These are phyloP conservation scores for Oligia strigilis DNA, from an alignment of 2,888 invertebrate species.

Conservation along the genomic window DNA sequence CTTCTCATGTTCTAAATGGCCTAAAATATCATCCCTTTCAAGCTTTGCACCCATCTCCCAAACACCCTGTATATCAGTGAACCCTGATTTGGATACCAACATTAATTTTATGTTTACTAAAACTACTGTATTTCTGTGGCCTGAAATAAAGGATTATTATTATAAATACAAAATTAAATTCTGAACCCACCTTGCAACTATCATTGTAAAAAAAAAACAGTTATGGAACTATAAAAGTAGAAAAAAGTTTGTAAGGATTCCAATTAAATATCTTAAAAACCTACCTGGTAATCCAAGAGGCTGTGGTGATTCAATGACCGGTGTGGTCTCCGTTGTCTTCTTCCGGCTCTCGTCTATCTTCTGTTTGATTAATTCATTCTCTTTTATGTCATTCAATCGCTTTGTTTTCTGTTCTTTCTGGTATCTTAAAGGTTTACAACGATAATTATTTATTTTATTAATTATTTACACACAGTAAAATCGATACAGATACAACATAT, in stretches of 20 bases:
- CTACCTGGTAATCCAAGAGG: slow-evolving; percentile 79
- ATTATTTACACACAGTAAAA: background rate
- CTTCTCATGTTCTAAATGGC: too few species aligned
- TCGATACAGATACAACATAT: background rate
- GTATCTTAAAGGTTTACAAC: slow-evolving; percentile 74
- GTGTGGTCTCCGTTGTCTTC: slow-evolving; percentile 80
- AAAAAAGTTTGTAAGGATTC: background rate
- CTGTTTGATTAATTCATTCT: slow-evolving; percentile 84
- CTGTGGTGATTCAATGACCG: slow-evolving; percentile 75
- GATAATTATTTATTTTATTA: background rate
- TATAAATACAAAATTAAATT: background rate
- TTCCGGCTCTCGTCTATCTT: slow-evolving; percentile 86
- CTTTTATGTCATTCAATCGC: slow-evolving; percentile 83
- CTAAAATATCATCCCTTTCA: too few species aligned
- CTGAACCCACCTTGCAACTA: background rate
- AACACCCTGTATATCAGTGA: too few species aligned
- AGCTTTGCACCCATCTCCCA: too few species aligned
- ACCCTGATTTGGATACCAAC: background rate
- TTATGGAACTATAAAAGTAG: background rate
- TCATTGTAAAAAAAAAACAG: background rate
- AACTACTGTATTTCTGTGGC: background rate
- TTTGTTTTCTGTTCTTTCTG: slow-evolving; percentile 82
- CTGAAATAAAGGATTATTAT: background rate
- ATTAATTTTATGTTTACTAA: background rate
- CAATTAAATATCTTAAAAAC: background rate